phyloP scores from a whole-genome alignment of 2,888 invertebrate species.

The Dilophus febrilis region DNA sequence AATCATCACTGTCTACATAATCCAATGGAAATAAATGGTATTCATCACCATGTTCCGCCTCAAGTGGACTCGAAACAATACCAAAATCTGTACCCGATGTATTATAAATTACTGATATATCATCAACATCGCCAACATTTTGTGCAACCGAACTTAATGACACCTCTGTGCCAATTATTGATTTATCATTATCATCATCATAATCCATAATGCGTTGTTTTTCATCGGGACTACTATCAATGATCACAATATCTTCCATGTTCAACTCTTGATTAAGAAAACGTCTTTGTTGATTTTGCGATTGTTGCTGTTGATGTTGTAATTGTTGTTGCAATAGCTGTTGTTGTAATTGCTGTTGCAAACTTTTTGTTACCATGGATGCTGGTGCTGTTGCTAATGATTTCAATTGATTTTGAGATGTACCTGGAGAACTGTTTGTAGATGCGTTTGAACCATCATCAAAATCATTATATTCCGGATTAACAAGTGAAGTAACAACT shows the following conservation, averaged over 20 bases:
- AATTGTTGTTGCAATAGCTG: no score
- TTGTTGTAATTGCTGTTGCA: no score
- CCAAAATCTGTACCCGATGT: conserved; percentile 35
- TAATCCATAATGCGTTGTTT: conserved; percentile 38
- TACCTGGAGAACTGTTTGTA: conserved; percentile 31
- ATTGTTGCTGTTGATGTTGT: no score
- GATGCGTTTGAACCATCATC: conserved; percentile 41
- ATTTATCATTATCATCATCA: conserved; percentile 39
- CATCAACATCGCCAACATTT: conserved; percentile 37
- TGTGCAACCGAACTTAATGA: conserved; percentile 40
- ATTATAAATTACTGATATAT: conserved; percentile 33
- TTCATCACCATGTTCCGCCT: conserved; percentile 37
- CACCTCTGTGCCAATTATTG: conserved; percentile 38
- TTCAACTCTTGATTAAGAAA: neutral
- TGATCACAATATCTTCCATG: conserved; percentile 15
- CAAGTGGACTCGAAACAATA: conserved; percentile 42
- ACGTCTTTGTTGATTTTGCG: conserved; percentile 12
- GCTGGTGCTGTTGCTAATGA: conserved; percentile 8
- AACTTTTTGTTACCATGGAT: conserved; percentile 16
- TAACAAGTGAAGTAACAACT: conserved; percentile 33
- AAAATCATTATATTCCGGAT: conserved; percentile 40
- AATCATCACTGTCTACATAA: conserved; percentile 38
- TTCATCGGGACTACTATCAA: conserved; percentile 27
- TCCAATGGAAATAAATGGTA: conserved; percentile 46
- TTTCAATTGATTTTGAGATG: neutral